Evolutionary conservation across 1,140 invertebrate species (phyloP).

Genomic region (Drosophila kurseongensis): DNA sequence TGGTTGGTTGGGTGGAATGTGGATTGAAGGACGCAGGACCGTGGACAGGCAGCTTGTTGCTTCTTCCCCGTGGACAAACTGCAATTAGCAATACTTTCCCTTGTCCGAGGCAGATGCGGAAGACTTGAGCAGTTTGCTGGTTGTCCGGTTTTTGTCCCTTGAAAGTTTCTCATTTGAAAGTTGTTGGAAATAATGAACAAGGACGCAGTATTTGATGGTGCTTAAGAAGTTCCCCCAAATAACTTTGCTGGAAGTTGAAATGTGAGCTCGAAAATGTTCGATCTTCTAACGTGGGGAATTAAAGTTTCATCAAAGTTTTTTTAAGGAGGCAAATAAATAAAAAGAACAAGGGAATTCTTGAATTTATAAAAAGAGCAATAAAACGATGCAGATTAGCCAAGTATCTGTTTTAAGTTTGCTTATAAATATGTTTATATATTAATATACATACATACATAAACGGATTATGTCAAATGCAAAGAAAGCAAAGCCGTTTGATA

Average conservation of each 20-base stretch:
- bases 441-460: too few species aligned
- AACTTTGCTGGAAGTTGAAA: conserved; percentile 26
- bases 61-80: conserved; percentile 46
- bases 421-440: too few species aligned
- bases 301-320: conserved; percentile 7
- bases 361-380: too few species aligned
- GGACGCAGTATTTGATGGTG: conserved; percentile 39
- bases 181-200: conserved; percentile 44
- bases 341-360: neutral
- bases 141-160: conserved; percentile 18
- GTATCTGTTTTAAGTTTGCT: too few species aligned
- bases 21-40: neutral
- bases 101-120: conserved; percentile 44
- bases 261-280: conserved; percentile 32
- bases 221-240: conserved; percentile 31
- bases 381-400: too few species aligned
- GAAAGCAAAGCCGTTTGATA: too few species aligned
- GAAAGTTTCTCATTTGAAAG: conserved; percentile 42
- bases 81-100: conserved; percentile 56
- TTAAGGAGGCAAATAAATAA: neutral
- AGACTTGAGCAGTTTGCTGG: conserved; percentile 39
- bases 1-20: neutral
- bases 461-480: too few species aligned
- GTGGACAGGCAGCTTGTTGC: conserved; percentile 50
- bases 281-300: conserved; percentile 17